These are phyloP conservation scores for Ophioninae sp. DNA, from an alignment of 2,888 invertebrate species.

Conservation along the genomic window DNA sequence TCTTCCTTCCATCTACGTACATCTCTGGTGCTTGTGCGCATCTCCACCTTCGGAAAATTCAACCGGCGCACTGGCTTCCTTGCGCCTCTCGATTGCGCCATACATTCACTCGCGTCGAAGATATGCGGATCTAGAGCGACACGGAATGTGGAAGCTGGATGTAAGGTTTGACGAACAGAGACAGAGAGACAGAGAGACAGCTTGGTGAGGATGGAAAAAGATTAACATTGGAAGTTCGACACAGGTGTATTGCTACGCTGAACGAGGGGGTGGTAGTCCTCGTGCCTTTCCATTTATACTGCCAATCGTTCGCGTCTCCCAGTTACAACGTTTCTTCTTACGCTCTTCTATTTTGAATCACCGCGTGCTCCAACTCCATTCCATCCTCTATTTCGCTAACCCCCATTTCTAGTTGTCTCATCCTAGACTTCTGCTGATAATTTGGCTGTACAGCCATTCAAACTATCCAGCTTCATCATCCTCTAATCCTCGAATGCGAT, in stretches of 20 bases:
- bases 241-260: constrained; percentile 39
- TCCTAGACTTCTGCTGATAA: neutral
- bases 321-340: neutral
- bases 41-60: constrained; percentile 47
- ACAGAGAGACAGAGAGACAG: neutral
- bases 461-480: neutral
- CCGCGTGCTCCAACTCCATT: constrained; percentile 29
- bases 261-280: constrained; percentile 6
- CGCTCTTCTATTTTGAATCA: constrained; percentile 51
- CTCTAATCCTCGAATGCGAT: no score
- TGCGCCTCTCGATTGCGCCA: constrained; percentile 22
- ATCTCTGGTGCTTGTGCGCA: constrained; percentile 24
- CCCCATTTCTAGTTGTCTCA: constrained; percentile 23
- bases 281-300: constrained; percentile 6
- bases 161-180: constrained; percentile 20
- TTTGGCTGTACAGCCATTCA: neutral
- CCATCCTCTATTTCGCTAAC: constrained; percentile 34
- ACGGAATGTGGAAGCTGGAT: constrained; percentile 19
- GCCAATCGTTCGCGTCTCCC: constrained; percentile 10
- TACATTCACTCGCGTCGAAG: constrained; percentile 32
- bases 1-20: constrained; percentile 25
- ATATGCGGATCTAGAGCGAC: constrained; percentile 17
- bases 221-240: constrained; percentile 49
- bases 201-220: constrained; percentile 43
- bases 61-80: constrained; percentile 32